These are phyloP conservation scores for rat (Rattus norvegicus) DNA, from an alignment of 2,113 vertebrate species.

Conservation along the genomic window DNA sequence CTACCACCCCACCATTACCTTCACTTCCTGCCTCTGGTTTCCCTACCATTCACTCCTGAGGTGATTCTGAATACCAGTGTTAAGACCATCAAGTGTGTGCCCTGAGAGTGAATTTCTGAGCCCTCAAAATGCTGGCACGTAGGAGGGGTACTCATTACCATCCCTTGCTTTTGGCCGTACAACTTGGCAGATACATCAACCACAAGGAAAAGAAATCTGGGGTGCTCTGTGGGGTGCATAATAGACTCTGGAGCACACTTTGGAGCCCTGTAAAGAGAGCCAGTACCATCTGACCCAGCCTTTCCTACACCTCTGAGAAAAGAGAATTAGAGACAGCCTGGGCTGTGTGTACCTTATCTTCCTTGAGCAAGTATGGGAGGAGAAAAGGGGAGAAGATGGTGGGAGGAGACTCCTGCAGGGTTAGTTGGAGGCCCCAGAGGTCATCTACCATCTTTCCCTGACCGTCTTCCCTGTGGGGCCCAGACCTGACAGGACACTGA, in stretches of 20 bases:
- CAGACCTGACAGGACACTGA: background rate
- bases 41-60: too few relatives aligned
- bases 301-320: background rate
- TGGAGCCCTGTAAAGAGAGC: background rate
- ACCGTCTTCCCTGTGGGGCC: background rate
- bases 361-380: background rate
- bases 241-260: background rate
- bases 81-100: rapidly evolving
- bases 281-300: background rate
- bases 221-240: background rate
- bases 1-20: background rate
- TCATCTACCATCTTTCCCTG: background rate
- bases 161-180: too few relatives aligned
- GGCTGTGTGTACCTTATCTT: too few relatives aligned
- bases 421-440: background rate
- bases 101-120: too few relatives aligned
- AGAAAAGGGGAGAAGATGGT: background rate
- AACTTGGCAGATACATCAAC: background rate
- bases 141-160: background rate
- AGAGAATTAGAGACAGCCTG: rapidly evolving
- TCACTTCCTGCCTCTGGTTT: background rate
- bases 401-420: background rate
- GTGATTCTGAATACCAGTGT: background rate
- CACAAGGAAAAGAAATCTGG: background rate
- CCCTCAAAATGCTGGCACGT: background rate